These are phyloP conservation scores for Lordiphosa clarofinis DNA, from an alignment of 1,140 invertebrate species.

Conservation along the genomic window DNA sequence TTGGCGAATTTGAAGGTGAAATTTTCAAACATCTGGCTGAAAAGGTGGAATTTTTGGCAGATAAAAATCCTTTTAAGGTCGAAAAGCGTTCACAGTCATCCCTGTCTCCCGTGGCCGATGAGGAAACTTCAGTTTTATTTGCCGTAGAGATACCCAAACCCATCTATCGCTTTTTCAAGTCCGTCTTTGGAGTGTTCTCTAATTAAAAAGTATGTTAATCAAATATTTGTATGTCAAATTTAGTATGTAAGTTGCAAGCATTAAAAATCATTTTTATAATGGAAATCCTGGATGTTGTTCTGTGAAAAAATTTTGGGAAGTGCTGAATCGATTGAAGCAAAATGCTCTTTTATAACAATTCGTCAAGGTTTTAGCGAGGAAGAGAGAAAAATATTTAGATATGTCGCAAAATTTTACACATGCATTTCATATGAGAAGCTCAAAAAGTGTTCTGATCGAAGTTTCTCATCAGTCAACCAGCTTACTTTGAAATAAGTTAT, in stretches of 20 bases:
- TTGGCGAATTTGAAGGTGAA: slow-evolving; percentile 1
- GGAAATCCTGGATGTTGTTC: too few relatives aligned
- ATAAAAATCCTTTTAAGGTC: slow-evolving; percentile 14
- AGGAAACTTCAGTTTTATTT: slow-evolving; percentile 52
- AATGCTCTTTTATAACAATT: too few relatives aligned
- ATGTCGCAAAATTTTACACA: too few relatives aligned
- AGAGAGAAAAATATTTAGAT: too few relatives aligned
- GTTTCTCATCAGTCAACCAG: too few relatives aligned
- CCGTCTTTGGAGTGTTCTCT: slow-evolving; percentile 53
- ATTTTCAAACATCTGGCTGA: slow-evolving; percentile 1
- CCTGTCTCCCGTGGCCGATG: slow-evolving; percentile 5
- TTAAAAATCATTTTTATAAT: slow-evolving; percentile 4
- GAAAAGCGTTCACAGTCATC: slow-evolving; percentile 36
- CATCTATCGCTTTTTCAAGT: slow-evolving; percentile 63
- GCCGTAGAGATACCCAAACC: slow-evolving; percentile 63
- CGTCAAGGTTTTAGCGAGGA: too few relatives aligned
- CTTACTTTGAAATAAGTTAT: too few relatives aligned
- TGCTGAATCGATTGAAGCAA: too few relatives aligned
- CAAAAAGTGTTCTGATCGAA: too few relatives aligned
- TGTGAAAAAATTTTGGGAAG: too few relatives aligned
- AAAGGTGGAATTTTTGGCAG: too few relatives aligned
- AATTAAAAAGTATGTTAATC: slow-evolving; percentile 9
- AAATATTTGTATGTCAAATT: slow-evolving; percentile 1
- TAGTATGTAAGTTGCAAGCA: slow-evolving; percentile 8
- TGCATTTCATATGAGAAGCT: too few relatives aligned